Conservation (phyloP, 2,113 vertebrate genomes). For the Pangasianodon hypophthalmus region DNA sequence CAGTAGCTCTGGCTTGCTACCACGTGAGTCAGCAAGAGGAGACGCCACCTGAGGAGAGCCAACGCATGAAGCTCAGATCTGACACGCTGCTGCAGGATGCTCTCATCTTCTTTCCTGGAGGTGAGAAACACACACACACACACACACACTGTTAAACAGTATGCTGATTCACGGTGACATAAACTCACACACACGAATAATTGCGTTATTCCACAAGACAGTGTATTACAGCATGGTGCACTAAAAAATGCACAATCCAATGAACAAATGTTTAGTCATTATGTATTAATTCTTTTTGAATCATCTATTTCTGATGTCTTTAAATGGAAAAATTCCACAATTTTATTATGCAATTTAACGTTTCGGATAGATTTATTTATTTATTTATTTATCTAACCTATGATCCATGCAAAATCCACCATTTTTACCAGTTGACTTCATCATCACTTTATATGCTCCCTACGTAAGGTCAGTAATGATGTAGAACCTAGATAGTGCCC, state of each 20-base stretch:
- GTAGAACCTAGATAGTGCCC: background rate
- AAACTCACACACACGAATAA: background rate
- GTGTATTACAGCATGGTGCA: background rate
- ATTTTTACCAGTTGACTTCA: background rate
- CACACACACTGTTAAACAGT: background rate
- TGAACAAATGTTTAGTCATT: too few relatives aligned
- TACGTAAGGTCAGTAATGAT: background rate
- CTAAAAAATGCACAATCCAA: too few relatives aligned
- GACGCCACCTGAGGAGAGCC: slow-evolving; percentile 72
- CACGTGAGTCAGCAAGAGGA: slow-evolving; percentile 89
- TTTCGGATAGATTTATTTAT: background rate
- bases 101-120: slow-evolving; percentile 90
- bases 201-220: background rate
- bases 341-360: too few relatives aligned
- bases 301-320: background rate
- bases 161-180: background rate
- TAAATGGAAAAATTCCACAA: background rate
- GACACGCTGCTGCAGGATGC: slow-evolving; percentile 80
- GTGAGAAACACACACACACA: slow-evolving; percentile 68
- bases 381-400: background rate
- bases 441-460: background rate
- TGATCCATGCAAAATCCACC: background rate
- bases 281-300: background rate
- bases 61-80: slow-evolving; percentile 71
- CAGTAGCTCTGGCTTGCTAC: slow-evolving; percentile 86